Base-by-base conservation (phyloP, 1,140 invertebrate genomes). In the Pseudomyrmex sp. region DNA sequence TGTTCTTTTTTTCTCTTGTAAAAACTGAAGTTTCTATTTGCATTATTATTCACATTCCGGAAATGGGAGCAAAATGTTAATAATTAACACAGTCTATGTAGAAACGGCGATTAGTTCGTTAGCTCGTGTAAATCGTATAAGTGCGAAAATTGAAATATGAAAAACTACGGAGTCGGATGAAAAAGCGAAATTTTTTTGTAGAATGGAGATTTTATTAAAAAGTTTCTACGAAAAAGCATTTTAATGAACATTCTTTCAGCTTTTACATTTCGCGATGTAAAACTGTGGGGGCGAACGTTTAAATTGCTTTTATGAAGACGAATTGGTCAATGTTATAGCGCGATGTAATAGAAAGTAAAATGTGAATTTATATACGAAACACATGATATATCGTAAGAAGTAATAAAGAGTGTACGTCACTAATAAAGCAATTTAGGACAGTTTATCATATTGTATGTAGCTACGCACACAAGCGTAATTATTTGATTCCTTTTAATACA, bases 121-220 rank as follows among this genome's bases (percentile, higher is more conserved):
- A 77, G 5, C 2, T 44, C 23, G 61, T n/a, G 13, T 8, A 35
- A 15, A 44, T 9, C 54, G 0, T 35, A 10, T 35, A 68, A 35
- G 68, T 77, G 20, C 23, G 46, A 68, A 59, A 58, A 70, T 23
- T 56, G n/a, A 76, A 26, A 44, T 69, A 46, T 48, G 50, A 79
- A 18, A 35, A 23, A 79, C 26, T 13, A 35, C 44, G 35, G 35
- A 68, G 18, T 69, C 2, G 44, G 23, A n/a, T 63, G 65, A 13
- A 59, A 72, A 35, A 80, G 44, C 44, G 23, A 80, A 62, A 61
- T 26, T 79, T 79, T 79, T 79, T 5, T 70, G 58, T 70, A 50
- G 72, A 79, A 72, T 80, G 54, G n/a, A 72, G 2, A 72, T 80
- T 80, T 79, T 61, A 70, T 80, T 72, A 80, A 70, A 69, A 69